These are phyloP conservation scores for Saccostrea echinata DNA, from an alignment of 1,140 invertebrate genomes.

Conservation along the genomic window DNA sequence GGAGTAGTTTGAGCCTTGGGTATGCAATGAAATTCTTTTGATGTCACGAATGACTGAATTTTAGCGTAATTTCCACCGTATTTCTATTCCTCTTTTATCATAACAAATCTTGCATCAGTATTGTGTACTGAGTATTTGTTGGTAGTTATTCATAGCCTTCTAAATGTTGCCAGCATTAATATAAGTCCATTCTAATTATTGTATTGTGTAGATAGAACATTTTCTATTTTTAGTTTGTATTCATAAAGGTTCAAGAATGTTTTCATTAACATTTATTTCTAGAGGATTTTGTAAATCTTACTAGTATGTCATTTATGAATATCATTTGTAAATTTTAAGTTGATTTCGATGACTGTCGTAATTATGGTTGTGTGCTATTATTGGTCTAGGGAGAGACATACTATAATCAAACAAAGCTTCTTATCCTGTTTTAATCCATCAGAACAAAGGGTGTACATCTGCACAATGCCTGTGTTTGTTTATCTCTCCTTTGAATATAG, in stretches of 20 bases:
- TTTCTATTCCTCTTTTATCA: too few relatives aligned
- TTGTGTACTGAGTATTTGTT: too few relatives aligned
- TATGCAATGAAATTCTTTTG: neutral
- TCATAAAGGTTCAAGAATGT: too few relatives aligned
- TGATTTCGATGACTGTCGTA: neutral
- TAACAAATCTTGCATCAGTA: too few relatives aligned
- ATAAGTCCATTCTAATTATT: too few relatives aligned
- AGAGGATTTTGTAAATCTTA: too few relatives aligned
- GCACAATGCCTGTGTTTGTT: slow-evolving; percentile 17
- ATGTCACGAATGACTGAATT: neutral
- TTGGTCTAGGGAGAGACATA: neutral
- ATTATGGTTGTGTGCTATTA: neutral
- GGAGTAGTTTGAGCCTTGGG: neutral
- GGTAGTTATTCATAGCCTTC: too few relatives aligned
- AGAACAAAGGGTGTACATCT: slow-evolving; percentile 19
- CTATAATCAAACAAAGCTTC: neutral
- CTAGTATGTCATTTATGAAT: neutral
- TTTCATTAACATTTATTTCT: too few relatives aligned
- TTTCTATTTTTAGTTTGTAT: too few relatives aligned
- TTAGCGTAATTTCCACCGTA: neutral
- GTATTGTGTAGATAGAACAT: too few relatives aligned
- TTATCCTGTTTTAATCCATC: neutral
- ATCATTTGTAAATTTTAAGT: neutral
- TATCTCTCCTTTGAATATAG: neutral
- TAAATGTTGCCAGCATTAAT: too few relatives aligned